Percentiles rank a stretch among this genome's conserved stretches.
phyloP scores from a whole-genome alignment of 2,888 invertebrate genomes.

The Teinopalpus imperialis region DNA sequence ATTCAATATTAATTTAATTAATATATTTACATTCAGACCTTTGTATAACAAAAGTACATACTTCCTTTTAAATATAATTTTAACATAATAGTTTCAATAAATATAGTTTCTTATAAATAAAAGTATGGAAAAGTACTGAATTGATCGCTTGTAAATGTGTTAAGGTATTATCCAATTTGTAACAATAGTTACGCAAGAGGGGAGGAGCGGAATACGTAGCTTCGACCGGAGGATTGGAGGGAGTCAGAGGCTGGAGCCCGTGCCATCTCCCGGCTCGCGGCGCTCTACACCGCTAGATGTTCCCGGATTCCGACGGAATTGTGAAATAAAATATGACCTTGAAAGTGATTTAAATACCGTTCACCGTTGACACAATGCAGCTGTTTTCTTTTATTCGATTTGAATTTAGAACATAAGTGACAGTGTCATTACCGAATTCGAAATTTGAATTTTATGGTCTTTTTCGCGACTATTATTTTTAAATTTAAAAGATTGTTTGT shows the following conservation, averaged over 20 bases:
- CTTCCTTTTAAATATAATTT: too few relatives aligned
- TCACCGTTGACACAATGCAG: conserved; percentile 7
- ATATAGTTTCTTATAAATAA: too few relatives aligned
- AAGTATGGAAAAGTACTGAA: conserved; percentile 21
- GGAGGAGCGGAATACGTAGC: conserved; percentile 64
- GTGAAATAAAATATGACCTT: conserved; percentile 34
- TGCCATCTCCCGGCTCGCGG: conserved; percentile 60
- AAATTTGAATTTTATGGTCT: too few relatives aligned
- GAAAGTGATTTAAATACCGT: conserved; percentile 37
- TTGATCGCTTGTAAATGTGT: conserved; percentile 23
- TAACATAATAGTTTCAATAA: too few relatives aligned
- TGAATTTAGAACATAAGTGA: conserved; percentile 2
- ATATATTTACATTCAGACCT: too few relatives aligned
- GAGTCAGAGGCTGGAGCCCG: conserved; percentile 72
- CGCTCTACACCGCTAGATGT: conserved; percentile 36
- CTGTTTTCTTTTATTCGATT: background rate
- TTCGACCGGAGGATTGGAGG: conserved; percentile 58
- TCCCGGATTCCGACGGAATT: conserved; percentile 10
- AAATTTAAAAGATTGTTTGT: conserved; percentile 2
- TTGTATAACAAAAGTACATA: too few relatives aligned
- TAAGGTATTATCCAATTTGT: conserved; percentile 44
- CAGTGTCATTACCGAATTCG: background rate
- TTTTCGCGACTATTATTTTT: background rate
- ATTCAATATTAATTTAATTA: too few relatives aligned
- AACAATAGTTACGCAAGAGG: conserved; percentile 79